These are phyloP conservation scores for Pilophorus perplexus DNA, from an alignment of 2,888 invertebrate genomes.

Conservation along the genomic window DNA sequence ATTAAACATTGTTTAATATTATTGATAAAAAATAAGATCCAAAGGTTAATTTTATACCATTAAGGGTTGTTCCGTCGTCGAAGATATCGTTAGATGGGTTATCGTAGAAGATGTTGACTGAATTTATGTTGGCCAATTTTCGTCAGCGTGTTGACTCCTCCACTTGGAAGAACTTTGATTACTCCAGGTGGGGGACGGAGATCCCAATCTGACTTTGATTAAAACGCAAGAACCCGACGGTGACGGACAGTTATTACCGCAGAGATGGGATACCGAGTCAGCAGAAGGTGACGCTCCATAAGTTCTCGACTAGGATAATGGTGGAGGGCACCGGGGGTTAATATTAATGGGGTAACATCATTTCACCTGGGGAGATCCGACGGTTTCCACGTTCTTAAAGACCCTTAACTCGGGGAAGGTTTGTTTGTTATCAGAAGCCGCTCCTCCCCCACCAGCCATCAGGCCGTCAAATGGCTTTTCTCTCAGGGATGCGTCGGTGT, in stretches of 20 bases:
- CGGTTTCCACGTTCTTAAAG: conserved; percentile 3
- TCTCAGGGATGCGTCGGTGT: too few species aligned
- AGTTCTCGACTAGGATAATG: background rate
- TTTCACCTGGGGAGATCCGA: background rate
- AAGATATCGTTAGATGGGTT: too few species aligned
- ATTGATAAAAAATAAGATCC: too few species aligned
- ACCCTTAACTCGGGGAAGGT: too few species aligned
- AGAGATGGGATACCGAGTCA: conserved; percentile 24
- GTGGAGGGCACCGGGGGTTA: conserved; percentile 5
- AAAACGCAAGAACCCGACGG: conserved; percentile 14
- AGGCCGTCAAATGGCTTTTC: too few species aligned
- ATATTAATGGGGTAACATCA: conserved; percentile 22
- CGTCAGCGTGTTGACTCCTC: too few species aligned
- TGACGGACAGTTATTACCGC: conserved; percentile 34
- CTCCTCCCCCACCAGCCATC: too few species aligned
- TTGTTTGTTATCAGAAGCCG: conserved; percentile 14
- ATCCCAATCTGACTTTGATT: conserved; percentile 32
- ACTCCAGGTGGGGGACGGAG: conserved; percentile 5
- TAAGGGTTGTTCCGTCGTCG: too few species aligned
- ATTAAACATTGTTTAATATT: too few species aligned
- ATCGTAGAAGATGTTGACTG: too few species aligned
- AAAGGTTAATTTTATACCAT: too few species aligned
- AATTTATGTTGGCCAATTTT: too few species aligned
- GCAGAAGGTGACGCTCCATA: background rate
- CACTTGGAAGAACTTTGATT: conserved; percentile 15